Evolutionary conservation across 2,888 invertebrate genomes (phyloP).

Genomic region (Palloptera scutellata): DNA sequence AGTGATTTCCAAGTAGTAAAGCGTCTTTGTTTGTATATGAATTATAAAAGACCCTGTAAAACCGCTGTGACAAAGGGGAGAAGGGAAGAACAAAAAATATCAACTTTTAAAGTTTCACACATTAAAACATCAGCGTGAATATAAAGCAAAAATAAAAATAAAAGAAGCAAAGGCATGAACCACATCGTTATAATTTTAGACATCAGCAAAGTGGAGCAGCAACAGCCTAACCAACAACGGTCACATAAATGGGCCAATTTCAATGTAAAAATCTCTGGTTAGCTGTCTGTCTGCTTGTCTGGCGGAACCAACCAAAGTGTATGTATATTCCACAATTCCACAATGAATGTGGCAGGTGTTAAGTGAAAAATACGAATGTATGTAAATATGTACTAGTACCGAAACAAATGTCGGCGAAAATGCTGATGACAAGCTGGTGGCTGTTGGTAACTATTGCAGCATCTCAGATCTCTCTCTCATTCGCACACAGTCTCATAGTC

Average conservation of each 20-base stretch:
- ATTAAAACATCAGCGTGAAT: neutral
- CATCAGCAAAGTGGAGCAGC: slow-evolving; percentile 29
- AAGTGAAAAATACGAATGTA: slow-evolving; percentile 10
- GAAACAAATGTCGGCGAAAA: neutral
- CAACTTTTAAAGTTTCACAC: no score
- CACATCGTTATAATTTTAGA: slow-evolving; percentile 12
- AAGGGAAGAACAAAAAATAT: no score
- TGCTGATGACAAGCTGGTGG: slow-evolving; percentile 8
- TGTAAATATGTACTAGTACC: neutral
- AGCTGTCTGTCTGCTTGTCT: no score
- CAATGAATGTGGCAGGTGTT: slow-evolving; percentile 24
- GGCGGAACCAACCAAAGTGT: neutral
- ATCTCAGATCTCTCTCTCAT: neutral
- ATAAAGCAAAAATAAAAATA: slow-evolving; percentile 6
- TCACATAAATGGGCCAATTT: no score
- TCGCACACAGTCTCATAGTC: no score
- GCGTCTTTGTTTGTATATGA: no score
- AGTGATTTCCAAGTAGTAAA: no score
- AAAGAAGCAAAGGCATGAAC: slow-evolving; percentile 18
- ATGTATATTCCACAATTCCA: neutral
- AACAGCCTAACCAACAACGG: neutral
- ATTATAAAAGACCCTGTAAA: no score
- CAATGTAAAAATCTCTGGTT: no score
- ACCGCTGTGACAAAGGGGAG: no score
- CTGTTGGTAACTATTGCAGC: slow-evolving; percentile 1